Conservation (phyloP, 2,113 vertebrate species). For the Desmodus rotundus region DNA sequence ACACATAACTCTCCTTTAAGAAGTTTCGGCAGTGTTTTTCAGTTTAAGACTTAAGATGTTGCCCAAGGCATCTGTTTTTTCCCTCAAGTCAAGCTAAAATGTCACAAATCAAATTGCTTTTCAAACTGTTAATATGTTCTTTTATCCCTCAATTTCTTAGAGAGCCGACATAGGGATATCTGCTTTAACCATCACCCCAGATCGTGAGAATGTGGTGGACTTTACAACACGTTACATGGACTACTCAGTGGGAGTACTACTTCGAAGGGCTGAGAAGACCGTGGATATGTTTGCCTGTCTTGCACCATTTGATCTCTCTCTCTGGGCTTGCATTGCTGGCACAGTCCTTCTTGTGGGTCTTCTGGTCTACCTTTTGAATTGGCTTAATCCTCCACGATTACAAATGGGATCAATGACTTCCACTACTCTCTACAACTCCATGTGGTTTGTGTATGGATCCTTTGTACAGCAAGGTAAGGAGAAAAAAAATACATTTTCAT, state of each 20-base stretch:
- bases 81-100: background rate
- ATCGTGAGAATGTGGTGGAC: conserved; percentile 97
- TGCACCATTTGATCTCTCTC: conserved; percentile 95
- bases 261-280: conserved; percentile 94
- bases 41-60: conserved; percentile 5
- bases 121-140: background rate
- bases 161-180: conserved; percentile 97
- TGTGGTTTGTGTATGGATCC: conserved; percentile 99
- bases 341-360: conserved; percentile 95
- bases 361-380: conserved; percentile 96
- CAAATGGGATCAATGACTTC: conserved; percentile 98
- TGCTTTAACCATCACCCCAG: conserved; percentile 97
- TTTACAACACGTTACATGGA: conserved; percentile 99
- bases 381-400: conserved; percentile 95
- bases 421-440: conserved; percentile 98
- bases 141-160: conserved; percentile 79
- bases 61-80: conserved; percentile 34
- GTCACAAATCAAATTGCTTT: conserved; percentile 28
- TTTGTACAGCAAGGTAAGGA: conserved; percentile 98
- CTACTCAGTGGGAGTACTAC: conserved; percentile 96
- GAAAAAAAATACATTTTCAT: background rate
- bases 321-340: conserved; percentile 98
- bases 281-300: conserved; percentile 99
- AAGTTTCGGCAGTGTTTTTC: conserved; percentile 16
- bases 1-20: background rate